Conservation (phyloP, 2,113 vertebrate species). For the Addax nasomaculatus region DNA sequence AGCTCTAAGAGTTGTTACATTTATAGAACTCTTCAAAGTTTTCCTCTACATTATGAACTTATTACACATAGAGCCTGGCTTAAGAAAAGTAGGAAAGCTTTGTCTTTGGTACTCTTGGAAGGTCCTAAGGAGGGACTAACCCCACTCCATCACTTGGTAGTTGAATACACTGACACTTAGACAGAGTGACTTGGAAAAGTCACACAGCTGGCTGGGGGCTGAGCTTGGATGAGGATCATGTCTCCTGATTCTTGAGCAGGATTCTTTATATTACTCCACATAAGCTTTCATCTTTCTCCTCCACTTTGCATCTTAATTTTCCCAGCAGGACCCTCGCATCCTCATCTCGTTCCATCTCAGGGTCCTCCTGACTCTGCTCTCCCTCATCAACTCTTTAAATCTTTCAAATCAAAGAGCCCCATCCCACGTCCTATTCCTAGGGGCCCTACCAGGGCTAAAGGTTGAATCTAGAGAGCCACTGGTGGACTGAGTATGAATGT, state of each 20-base stretch:
- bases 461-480: background rate
- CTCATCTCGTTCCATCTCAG: background rate
- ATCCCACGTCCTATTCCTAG: background rate
- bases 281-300: background rate
- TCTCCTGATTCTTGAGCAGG: background rate
- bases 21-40: background rate
- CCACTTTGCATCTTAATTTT: background rate
- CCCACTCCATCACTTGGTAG: background rate
- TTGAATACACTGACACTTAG: background rate
- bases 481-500: background rate
- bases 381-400: background rate
- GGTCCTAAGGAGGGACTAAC: background rate
- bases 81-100: background rate
- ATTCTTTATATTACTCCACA: background rate
- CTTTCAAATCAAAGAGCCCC: background rate
- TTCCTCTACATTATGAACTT: background rate
- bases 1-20: background rate
- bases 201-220: background rate
- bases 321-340: background rate
- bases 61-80: background rate
- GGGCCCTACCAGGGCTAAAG: background rate
- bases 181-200: background rate
- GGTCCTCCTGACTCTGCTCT: background rate
- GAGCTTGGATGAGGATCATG: background rate
- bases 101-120: background rate